These are phyloP conservation scores for Microtus obscurus DNA, from an alignment of 2,797 vertebrate species.

Conservation along the genomic window DNA sequence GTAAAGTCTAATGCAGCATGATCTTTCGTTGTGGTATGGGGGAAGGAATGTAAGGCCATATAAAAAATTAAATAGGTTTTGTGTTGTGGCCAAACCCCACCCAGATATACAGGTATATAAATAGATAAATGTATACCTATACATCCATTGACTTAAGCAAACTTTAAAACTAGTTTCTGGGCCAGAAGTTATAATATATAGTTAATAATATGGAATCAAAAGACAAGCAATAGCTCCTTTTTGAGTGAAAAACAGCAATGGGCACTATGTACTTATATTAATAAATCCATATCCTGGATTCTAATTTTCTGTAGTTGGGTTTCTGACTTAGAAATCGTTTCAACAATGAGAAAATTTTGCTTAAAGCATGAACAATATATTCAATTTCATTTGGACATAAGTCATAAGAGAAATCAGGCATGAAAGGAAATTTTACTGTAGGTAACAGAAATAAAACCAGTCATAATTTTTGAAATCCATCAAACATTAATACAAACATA, in stretches of 20 bases:
- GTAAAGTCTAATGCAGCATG: background rate
- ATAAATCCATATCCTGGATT: conserved; percentile 2
- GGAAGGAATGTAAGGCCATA: background rate
- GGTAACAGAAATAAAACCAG: conserved; percentile 71
- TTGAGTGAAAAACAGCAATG: background rate
- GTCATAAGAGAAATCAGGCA: conserved; percentile 72
- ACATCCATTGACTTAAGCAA: background rate
- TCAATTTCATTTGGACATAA: conserved; percentile 78
- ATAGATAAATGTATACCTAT: background rate
- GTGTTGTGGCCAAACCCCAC: background rate
- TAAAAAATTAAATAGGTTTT: background rate
- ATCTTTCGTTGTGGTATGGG: background rate
- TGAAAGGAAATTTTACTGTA: conserved; percentile 78
- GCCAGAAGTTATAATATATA: background rate
- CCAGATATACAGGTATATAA: background rate
- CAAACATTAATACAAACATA: conserved; percentile 64
- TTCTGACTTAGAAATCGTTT: conserved; percentile 32
- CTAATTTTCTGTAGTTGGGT: conserved; percentile 34
- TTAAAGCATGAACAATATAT: conserved; percentile 54
- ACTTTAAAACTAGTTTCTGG: background rate
- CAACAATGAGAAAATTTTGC: conserved; percentile 70
- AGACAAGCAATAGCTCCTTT: background rate
- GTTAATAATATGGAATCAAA: conserved; percentile 18
- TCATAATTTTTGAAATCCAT: conserved; percentile 75
- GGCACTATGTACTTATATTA: conserved; percentile 51